A percentile compares a stretch with the other conserved stretches of the same genome.
These are phyloP conservation scores for Brotogeris chrysoptera DNA, from an alignment of 2,797 vertebrate genomes.

Conservation along the genomic window DNA sequence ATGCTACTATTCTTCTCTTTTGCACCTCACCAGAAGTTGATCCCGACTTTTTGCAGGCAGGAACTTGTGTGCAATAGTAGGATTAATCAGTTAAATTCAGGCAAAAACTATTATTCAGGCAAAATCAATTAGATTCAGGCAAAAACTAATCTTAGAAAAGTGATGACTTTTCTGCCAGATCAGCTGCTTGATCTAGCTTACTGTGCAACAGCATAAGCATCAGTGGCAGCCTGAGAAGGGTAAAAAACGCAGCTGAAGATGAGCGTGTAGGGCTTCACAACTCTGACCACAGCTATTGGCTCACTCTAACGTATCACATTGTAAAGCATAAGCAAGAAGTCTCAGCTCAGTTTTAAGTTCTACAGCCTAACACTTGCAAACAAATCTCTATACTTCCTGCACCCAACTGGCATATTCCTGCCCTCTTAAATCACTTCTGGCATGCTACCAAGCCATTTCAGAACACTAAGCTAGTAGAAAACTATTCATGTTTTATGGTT, in stretches of 20 bases:
- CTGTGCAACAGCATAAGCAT: neutral
- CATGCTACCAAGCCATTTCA: slow-evolving; percentile 3
- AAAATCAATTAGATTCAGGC: neutral
- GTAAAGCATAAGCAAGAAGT: neutral
- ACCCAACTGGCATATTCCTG: neutral
- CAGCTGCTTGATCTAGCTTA: neutral
- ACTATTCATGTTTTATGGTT: neutral
- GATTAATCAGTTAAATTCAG: neutral
- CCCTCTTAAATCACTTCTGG: neutral
- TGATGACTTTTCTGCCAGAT: neutral
- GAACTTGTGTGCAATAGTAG: neutral
- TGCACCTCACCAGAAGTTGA: neutral
- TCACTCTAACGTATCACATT: neutral
- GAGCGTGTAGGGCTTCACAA: rapidly evolving
- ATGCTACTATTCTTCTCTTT: neutral
- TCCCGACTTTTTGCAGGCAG: neutral
- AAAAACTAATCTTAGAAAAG: neutral
- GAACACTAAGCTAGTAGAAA: slow-evolving; percentile 2
- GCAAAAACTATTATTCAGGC: neutral
- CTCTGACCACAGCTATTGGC: neutral
- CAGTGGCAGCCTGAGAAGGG: neutral
- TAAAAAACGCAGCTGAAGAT: neutral
- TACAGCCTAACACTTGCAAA: neutral
- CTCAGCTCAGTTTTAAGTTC: neutral
- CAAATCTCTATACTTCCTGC: neutral